Conservation (phyloP, 2,797 vertebrate genomes). For the Sebastes glaucus region DNA sequence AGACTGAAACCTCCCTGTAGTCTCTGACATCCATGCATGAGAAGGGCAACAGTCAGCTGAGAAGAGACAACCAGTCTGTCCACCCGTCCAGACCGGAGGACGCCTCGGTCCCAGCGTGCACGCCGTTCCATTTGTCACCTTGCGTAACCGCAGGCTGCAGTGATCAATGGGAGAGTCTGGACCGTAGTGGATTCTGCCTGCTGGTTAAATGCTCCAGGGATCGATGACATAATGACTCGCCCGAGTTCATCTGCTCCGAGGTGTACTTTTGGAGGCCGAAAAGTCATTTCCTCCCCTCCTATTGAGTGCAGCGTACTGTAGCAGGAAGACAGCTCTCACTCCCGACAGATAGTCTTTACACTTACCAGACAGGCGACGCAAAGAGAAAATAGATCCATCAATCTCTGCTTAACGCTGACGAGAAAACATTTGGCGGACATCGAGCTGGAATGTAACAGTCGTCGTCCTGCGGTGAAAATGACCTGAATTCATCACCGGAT, state of each 20-base stretch:
- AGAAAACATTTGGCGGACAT: conserved; percentile 27
- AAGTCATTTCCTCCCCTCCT: conserved; percentile 13
- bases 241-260: conserved; percentile 31
- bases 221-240: conserved; percentile 49
- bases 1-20: neutral
- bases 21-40: neutral
- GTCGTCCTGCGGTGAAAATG: conserved; percentile 23
- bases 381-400: conserved; percentile 49
- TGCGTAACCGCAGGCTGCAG: conserved; percentile 4
- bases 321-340: neutral
- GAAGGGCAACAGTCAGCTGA: neutral
- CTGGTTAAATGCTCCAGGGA: conserved; percentile 48
- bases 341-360: neutral
- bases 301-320: neutral
- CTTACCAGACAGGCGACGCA: neutral
- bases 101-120: neutral
- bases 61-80: neutral
- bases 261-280: conserved; percentile 17
- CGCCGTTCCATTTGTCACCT: conserved; percentile 14
- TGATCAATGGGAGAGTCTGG: conserved; percentile 51
- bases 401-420: conserved; percentile 33
- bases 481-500: conserved; percentile 35
- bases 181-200: conserved; percentile 13
- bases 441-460: conserved; percentile 13
- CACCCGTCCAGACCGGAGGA: neutral